These are phyloP conservation scores for Molossus molossus DNA, from an alignment of 2,797 vertebrate genomes.

Conservation along the genomic window DNA sequence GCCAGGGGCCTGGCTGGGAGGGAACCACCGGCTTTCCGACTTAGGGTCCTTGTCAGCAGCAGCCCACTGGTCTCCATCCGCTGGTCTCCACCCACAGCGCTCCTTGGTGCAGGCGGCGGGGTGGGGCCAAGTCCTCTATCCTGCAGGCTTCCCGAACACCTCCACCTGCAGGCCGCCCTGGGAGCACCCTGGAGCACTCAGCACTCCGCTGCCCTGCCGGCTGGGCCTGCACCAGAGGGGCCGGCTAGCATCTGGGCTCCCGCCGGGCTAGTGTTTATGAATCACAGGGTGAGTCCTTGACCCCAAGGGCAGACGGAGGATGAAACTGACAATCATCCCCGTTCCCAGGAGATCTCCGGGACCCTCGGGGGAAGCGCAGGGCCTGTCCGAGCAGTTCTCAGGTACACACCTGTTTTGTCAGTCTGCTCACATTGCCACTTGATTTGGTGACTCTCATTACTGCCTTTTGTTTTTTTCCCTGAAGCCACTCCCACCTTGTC, in stretches of 20 bases:
- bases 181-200: not conserved
- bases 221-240: not conserved
- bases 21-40: not conserved
- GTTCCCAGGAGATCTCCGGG: not conserved
- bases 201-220: not conserved
- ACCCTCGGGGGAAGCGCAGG: not conserved
- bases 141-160: not conserved
- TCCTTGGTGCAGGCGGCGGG: not conserved
- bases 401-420: not conserved
- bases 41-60: not conserved
- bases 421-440: not conserved
- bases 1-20: not conserved
- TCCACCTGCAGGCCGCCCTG: not conserved
- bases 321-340: not conserved
- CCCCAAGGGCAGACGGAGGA: not conserved
- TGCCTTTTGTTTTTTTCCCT: not conserved
- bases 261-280: not conserved
- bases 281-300: not conserved
- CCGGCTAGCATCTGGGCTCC: not conserved
- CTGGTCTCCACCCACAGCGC: fast-evolving
- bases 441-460: not conserved
- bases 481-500: not conserved
- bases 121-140: not conserved
- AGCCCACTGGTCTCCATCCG: fast-evolving
- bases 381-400: not conserved